Base-by-base conservation (phyloP, 2,888 invertebrate species). In the Ethmia dodecea region DNA sequence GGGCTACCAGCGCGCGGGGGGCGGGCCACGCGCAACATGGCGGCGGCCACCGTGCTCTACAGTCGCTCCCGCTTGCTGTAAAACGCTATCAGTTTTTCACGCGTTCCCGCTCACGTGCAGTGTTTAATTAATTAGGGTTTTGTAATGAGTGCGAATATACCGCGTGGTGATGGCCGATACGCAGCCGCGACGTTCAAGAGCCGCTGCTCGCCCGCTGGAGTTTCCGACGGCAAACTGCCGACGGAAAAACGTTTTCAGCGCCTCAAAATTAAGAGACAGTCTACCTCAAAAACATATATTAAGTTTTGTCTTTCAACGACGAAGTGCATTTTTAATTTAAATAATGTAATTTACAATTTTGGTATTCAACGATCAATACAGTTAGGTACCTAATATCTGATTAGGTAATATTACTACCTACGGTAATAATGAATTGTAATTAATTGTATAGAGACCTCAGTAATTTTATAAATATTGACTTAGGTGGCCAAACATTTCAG, bases 11-110 rank as follows among this genome's bases (percentile, higher is more conserved):
- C n/a, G n/a, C n/a, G n/a, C n/a, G n/a, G 42, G 48, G 73, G 86
- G 86, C 73, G 79, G 73, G 67, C 71, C 74, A 52, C 57, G 47
- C 45, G 55, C 84, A 87, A 86, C 69, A 87, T 87, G 87, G 87
- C 87, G 84, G 60, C 67, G 47, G 44, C 40, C 52, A 9, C 24
- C 14, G 22, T n/a, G 32, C 38, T 34, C 61, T 61, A 59, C 50
- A 60, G 58, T 56, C 55, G 50, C 52, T 40, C 45, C 31, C 43
- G 43, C 49, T 53, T 55, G 62, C 55, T 55, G 49, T 61, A n/a
- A n/a, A n/a, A n/a, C n/a, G n/a, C n/a, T n/a, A 60, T 50, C 57
- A 43, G 45, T 40, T 43, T 59, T 52, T 55, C 52, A 47, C 59
- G 53, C 55, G 63, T 42, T 42, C 33, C 51, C 59, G 54, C 38